A percentile compares a stretch with the other conserved stretches of the same genome.
Evolutionary conservation across 1,140 invertebrate genomes (phyloP).

Genomic region (Drosophila ogumai): DNA sequence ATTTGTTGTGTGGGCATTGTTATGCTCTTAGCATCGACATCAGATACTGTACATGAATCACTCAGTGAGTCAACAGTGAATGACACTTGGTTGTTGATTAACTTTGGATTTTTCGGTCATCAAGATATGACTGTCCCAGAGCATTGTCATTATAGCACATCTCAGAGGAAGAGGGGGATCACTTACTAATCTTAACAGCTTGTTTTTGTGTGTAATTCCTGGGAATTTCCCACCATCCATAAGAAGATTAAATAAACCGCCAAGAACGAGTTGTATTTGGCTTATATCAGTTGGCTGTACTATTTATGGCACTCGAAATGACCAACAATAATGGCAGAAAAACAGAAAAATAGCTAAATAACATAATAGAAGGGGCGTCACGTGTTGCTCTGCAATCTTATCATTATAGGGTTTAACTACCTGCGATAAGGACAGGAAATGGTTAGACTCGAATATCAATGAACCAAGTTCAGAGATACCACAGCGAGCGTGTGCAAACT

Average conservation of each 20-base stretch:
- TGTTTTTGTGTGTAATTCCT: constrained; percentile 1
- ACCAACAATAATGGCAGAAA: constrained; percentile 16
- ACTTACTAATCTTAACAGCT: constrained; percentile 12
- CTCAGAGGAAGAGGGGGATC: not conserved
- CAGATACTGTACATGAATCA: constrained; percentile 22
- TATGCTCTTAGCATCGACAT: constrained; percentile 33
- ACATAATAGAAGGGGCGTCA: constrained; percentile 18
- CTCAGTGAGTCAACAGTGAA: constrained; percentile 30
- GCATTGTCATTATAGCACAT: constrained; percentile 11
- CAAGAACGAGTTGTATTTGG: constrained; percentile 34
- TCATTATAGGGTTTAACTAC: constrained; percentile 34
- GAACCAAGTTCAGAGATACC: constrained; percentile 13
- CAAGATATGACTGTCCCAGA: constrained; percentile 17
- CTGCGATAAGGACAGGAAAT: constrained; percentile 42
- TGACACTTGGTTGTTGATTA: constrained; percentile 19
- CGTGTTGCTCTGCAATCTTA: constrained; percentile 31
- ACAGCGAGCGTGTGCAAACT: constrained; percentile 10
- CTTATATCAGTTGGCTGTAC: constrained; percentile 20
- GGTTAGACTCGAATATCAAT: constrained; percentile 26
- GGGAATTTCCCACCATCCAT: not conserved
- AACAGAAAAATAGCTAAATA: constrained; percentile 21
- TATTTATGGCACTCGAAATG: constrained; percentile 19
- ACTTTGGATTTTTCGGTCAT: constrained; percentile 7
- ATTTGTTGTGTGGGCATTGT: constrained; percentile 13
- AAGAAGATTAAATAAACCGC: constrained; percentile 23